Evolutionary conservation across 1,140 invertebrate species (phyloP), one percentile per base, ranked within the genome.

Genomic region (Probaryconus sp.): DNA sequence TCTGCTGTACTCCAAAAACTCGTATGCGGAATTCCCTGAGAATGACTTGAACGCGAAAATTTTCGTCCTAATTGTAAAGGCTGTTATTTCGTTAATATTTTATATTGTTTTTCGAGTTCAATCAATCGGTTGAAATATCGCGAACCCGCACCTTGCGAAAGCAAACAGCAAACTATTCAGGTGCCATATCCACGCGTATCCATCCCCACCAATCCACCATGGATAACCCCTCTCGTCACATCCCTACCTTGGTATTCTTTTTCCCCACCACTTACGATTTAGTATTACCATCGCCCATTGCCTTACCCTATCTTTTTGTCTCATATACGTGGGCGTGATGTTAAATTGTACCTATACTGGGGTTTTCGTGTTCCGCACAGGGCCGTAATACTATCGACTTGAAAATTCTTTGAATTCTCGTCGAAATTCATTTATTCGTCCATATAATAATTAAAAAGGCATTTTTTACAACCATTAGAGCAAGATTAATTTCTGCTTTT

Each of bases 91-190:
- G 60, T 10, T 50, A 42, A 16, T 10, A 31, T 31, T 20, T 38
- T 7, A 42, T n/a, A 7, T 14, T n/a, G n/a, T n/a, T n/a, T n/a
- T n/a, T n/a, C n/a, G n/a, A n/a, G n/a, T n/a, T n/a, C n/a, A n/a
- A n/a, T n/a, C 60, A 47, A 61, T 65, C 81, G 79, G 81, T n/a
- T n/a, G n/a, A n/a, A n/a, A n/a, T n/a, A n/a, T n/a, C n/a, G n/a
- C n/a, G n/a, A n/a, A n/a, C 81, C 83, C 85, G 86, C 80, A 81
- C 83, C 81, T 79, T 78, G 76, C 80, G 82, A 83, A 86, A 83
- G 84, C 85, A 85, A 85, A 84, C 81, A 83, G 82, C 85, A 64
- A 82, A 88, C 87, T 88, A 85, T 73, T 78, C 78, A 82, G 80
- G 74, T 85, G 84, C 85, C 85, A 87, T 87, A 81, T 83, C 81